phyloP scores from a whole-genome alignment of 2,797 vertebrate genomes.

The Atherinosoma microstoma region DNA sequence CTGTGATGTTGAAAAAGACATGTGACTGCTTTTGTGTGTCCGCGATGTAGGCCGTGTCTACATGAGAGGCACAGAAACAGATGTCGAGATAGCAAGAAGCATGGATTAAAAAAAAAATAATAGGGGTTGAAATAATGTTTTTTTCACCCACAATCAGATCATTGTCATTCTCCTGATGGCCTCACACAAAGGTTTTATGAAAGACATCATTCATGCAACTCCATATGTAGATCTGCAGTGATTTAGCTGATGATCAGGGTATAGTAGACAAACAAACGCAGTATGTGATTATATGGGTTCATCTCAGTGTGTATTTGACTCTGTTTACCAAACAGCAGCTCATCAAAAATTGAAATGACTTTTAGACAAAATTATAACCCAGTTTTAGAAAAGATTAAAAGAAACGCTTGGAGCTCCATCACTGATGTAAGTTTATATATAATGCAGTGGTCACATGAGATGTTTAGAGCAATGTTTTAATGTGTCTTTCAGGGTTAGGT shows the following conservation, averaged over 20 bases:
- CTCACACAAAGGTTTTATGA: slow-evolving; percentile 31
- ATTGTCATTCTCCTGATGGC: slow-evolving; percentile 61
- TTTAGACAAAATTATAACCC: slow-evolving; percentile 45
- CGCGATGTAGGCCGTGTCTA: slow-evolving; percentile 5
- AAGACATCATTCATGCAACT: slow-evolving; percentile 52
- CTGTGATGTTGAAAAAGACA: slow-evolving; percentile 44
- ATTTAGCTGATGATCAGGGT: slow-evolving; percentile 41
- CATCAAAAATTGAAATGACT: slow-evolving; percentile 56
- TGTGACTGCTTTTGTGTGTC: slow-evolving; percentile 24
- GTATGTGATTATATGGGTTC: neutral
- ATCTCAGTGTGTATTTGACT: slow-evolving; percentile 36
- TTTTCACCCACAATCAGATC: slow-evolving; percentile 42
- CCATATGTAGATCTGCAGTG: slow-evolving; percentile 35
- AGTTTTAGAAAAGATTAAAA: slow-evolving; percentile 37
- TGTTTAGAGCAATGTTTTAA: neutral
- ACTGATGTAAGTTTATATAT: slow-evolving; percentile 10
- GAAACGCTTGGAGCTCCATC: slow-evolving; percentile 8
- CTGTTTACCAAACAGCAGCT: slow-evolving; percentile 39
- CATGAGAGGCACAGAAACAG: slow-evolving; percentile 2
- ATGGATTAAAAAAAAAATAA: slow-evolving; percentile 13
- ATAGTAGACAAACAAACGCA: slow-evolving; percentile 10
- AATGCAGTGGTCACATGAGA: neutral
- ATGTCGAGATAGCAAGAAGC: slow-evolving; percentile 1
- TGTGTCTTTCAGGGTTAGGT: neutral
- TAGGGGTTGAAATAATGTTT: slow-evolving; percentile 16